Evolutionary conservation across 2,797 vertebrate genomes (phyloP).

Genomic region (Vireo griseus): DNA sequence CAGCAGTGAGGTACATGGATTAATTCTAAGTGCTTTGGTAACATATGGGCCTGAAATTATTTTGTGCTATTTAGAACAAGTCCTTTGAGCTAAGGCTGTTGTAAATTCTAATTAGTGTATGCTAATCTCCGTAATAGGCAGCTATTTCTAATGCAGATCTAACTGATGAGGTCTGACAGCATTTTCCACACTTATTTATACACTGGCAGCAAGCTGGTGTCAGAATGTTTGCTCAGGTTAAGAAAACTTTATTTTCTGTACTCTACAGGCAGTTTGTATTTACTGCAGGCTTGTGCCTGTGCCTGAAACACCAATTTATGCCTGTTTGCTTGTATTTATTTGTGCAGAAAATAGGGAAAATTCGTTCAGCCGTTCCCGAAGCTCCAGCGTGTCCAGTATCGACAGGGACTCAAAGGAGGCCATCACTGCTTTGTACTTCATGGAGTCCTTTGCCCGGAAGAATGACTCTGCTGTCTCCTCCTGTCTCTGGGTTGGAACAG

Average conservation of each 20-base stretch:
- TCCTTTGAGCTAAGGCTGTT: conserved; percentile 51
- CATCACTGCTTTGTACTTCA: conserved; percentile 91
- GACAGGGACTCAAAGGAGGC: conserved; percentile 95
- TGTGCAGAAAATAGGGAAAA: conserved; percentile 90
- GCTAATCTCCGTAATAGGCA: conserved; percentile 59
- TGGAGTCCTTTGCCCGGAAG: conserved; percentile 89
- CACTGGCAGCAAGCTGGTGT: not conserved
- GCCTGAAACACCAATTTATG: not conserved
- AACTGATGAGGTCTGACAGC: conserved; percentile 50
- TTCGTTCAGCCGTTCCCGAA: conserved; percentile 94
- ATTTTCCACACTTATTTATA: conserved; percentile 4
- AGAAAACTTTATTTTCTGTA: not conserved
- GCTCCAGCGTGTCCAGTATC: conserved; percentile 97
- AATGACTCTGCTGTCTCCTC: conserved; percentile 82
- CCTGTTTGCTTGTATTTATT: not conserved
- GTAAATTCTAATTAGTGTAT: conserved; percentile 56
- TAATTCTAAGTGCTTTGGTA: conserved; percentile 43
- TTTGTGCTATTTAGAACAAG: conserved; percentile 53
- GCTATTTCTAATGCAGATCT: conserved; percentile 48
- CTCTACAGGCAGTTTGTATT: not conserved
- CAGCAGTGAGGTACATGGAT: conserved; percentile 13
- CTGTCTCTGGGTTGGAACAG: conserved; percentile 96
- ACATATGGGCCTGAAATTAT: conserved; percentile 45
- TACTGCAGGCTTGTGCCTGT: not conserved
- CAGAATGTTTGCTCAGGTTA: not conserved